Evolutionary conservation across 2,113 vertebrate genomes (phyloP), one percentile per base, ranked within the genome.

Genomic region (Pao palembangensis): DNA sequence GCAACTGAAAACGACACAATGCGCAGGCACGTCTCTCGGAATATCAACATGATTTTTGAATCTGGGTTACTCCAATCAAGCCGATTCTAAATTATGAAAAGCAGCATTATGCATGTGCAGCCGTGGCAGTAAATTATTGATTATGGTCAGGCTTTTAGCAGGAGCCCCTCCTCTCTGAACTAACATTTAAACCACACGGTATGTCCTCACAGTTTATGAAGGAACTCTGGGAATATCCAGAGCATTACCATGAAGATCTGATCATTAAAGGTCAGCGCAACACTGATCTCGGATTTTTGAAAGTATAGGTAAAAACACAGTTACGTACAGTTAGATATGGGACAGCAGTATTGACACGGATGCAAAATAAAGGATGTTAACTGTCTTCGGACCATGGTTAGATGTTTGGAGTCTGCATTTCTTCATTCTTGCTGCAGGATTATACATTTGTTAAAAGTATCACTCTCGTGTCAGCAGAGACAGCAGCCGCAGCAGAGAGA

Each of bases 361-460:
- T 63, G 70, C 67, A 67, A 67, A 50, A 51, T 25, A 28, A 28
- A 56, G 49, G 53, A 55, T 56, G 50, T 57, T 58, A 58, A 72
- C 75, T 62, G 52, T 77, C 58, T 76, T 64, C 47, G 55, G 31
- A 31, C 38, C 2, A 0, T 10, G 28, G n/a, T 63, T 44, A 25
- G 52, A 62, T 23, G 51, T 15, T 41, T 61, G 53, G 6, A 25
- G 67, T 19, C 10, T 59, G 51, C 76, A 75, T 59, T 2, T 61
- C 74, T 78, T 54, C 59, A n/a, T 8, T 56, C 51, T 49, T 53
- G 67, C 79, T 80, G 71, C 52, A 25, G 83, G 72, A 81, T 84
- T 76, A 83, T 84, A 69, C 74, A 76, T 84, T 80, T 84, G 2
- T 85, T 76, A 56, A 78, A 75, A 61, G 51, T 49, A 62, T 73